A percentile compares a stretch with the other conserved stretches of the same genome.
phyloP scores from a whole-genome alignment of 1,140 invertebrate species.

The Trichonephila inaurata region DNA sequence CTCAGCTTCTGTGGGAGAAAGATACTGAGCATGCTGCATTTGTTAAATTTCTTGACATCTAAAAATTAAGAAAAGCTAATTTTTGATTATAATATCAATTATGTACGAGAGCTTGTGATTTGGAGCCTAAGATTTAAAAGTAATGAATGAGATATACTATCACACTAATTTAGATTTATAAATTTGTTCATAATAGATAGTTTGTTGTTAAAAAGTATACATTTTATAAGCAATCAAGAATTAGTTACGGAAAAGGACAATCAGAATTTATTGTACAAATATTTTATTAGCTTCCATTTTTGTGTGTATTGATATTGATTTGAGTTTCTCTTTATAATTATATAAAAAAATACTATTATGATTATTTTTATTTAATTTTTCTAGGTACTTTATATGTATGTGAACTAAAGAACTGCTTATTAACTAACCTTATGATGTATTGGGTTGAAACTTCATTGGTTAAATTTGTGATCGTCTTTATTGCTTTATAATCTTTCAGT shows the following conservation, averaged over 20 bases:
- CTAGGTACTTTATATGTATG: no score
- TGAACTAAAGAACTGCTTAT: no score
- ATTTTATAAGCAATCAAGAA: not conserved
- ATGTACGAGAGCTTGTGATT: no score
- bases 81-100: no score
- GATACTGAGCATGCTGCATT: not conserved
- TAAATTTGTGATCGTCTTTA: not conserved
- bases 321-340: no score
- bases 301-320: no score
- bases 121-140: no score
- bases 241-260: not conserved
- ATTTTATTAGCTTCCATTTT: not conserved
- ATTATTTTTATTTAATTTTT: no score
- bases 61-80: not conserved
- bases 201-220: not conserved
- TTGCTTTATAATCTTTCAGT: constrained; percentile 9
- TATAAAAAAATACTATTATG: no score
- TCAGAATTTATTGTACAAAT: not conserved
- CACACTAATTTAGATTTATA: not conserved
- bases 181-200: not conserved
- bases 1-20: no score
- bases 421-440: not conserved
- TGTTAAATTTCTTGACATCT: not conserved
- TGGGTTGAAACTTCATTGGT: not conserved
- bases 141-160: no score